Evolutionary conservation across 2,888 invertebrate species (phyloP).

Genomic region (Bombylius major): DNA sequence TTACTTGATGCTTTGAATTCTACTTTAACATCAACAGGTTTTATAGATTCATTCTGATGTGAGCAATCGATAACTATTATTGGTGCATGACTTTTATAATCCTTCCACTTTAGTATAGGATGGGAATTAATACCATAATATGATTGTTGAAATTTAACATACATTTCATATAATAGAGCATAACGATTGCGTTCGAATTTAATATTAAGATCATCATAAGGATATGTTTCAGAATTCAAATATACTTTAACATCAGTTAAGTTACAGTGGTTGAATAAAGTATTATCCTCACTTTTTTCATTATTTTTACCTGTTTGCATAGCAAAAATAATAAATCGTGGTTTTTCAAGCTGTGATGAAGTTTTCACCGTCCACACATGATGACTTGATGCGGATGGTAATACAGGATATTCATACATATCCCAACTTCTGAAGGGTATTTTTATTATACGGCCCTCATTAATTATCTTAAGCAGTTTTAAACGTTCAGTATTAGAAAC

Average conservation of each 20-base stretch:
- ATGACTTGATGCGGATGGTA: conserved; percentile 21
- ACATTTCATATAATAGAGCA: conserved; percentile 20
- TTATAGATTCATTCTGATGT: conserved; percentile 19
- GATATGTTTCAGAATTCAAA: conserved; percentile 26
- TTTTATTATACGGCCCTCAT: conserved; percentile 1
- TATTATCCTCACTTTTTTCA: conserved; percentile 23
- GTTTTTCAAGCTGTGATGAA: too few species aligned
- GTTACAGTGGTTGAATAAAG: conserved; percentile 18
- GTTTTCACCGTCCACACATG: conserved; percentile 27
- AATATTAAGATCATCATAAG: conserved; percentile 26
- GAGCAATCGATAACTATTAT: conserved; percentile 21
- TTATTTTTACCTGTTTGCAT: too few species aligned
- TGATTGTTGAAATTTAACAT: conserved; percentile 16
- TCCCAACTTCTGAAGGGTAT: conserved; percentile 5
- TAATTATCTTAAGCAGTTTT: background rate
- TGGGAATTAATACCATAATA: conserved; percentile 14
- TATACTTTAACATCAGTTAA: conserved; percentile 26
- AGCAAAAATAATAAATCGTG: too few species aligned
- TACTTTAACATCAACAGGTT: conserved; percentile 20
- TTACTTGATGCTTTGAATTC: conserved; percentile 19
- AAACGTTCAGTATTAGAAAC: conserved; percentile 4
- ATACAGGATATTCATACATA: conserved; percentile 7
- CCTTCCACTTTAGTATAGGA: conserved; percentile 8
- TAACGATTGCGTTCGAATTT: conserved; percentile 19
- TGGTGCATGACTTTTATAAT: conserved; percentile 18